Percentiles rank a stretch among this genome's conserved stretches.
phyloP scores from a whole-genome alignment of 2,888 invertebrate genomes.

The Callyntrura guangdongensis region DNA sequence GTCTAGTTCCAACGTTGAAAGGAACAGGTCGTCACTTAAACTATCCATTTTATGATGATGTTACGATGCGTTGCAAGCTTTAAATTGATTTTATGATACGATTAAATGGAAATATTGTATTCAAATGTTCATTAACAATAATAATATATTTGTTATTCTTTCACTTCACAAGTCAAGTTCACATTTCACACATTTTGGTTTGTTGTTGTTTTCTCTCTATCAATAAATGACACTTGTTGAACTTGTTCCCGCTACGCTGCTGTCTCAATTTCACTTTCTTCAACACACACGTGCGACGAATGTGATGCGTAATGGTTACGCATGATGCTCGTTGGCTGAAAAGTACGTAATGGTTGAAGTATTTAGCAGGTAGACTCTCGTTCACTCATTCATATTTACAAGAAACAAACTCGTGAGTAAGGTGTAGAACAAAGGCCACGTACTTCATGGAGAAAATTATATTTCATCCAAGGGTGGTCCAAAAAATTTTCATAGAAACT shows the following conservation, averaged over 20 bases:
- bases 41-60: constrained; percentile 13
- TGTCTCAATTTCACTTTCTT: no score
- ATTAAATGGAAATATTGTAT: no score
- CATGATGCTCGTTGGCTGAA: background rate
- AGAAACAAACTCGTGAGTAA: background rate
- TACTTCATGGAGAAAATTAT: no score
- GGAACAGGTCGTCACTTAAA: constrained; percentile 41
- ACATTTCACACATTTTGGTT: background rate
- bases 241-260: constrained; percentile 24
- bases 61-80: background rate
- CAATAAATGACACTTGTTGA: constrained; percentile 47
- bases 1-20: constrained; percentile 43
- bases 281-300: background rate
- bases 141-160: no score
- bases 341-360: no score
- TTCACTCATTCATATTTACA: no score
- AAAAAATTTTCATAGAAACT: no score
- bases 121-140: no score
- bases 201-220: background rate
- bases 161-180: no score
- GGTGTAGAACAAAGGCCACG: background rate
- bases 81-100: no score
- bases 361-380: no score
- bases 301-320: background rate
- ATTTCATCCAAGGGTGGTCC: no score